Evolutionary conservation across 2,888 invertebrate genomes (phyloP), one percentile per base, ranked within the genome.

Genomic region (Tortricodes alternella): DNA sequence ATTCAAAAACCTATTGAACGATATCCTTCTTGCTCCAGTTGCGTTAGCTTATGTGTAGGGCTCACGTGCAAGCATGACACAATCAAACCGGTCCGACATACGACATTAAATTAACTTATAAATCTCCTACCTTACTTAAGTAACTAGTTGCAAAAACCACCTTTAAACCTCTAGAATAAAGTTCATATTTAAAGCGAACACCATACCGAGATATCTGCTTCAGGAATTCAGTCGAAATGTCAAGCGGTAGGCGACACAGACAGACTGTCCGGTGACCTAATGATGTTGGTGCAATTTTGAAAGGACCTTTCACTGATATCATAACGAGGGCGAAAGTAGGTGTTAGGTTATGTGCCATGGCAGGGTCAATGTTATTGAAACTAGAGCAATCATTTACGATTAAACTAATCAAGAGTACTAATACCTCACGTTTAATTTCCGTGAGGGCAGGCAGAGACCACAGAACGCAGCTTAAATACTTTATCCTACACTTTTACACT

Each of bases 241-340:
- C 51, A 35, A 41, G 43, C 43, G 15, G 37, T n/a, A 34, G 34
- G 34, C 34, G 13, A 15, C 13, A 13, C n/a, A n/a, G n/a, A n/a
- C n/a, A n/a, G n/a, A n/a, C n/a, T 15, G 34, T 13, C 7, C 9
- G 24, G 43, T 55, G 55, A 49, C 55, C 49, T 55, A 44, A 49
- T 34, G 43, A 37, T 50, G 44, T 56, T 13, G 35, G 37, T 23
- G 46, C 53, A 32, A 37, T 56, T 50, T 44, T 50, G 43, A 56
- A 56, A 50, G 35, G 43, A 43, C 56, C 56, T 50, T 56, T 56
- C 56, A 56, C 56, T 13, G 18, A 37, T 46, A 21, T 21, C 24
- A 37, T 46, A 11, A 46, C 32, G 21, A 23, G 18, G 3, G 15
- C n/a, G 16, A 27, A 24, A 29, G 44, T 39, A 19, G 46, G 38